phyloP scores from a whole-genome alignment of 2,888 invertebrate species.

The Pilophorus perplexus region DNA sequence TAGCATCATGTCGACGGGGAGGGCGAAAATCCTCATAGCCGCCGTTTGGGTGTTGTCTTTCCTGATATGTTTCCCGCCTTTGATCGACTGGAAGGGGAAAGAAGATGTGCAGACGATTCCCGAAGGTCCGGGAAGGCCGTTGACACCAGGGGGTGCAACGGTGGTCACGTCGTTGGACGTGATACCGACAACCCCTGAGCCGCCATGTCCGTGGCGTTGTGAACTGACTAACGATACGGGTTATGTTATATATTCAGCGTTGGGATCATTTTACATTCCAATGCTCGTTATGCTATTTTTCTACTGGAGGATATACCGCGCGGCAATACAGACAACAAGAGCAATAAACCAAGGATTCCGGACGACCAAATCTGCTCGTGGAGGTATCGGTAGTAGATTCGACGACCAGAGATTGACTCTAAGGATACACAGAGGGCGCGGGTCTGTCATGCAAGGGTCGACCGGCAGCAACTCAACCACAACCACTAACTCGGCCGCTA shows the following conservation, averaged over 20 bases:
- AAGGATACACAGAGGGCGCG: conserved; percentile 81
- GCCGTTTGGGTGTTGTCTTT: conserved; percentile 95
- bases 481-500: conserved; percentile 46
- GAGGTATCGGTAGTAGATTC: conserved; percentile 66
- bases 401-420: conserved; percentile 88
- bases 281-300: conserved; percentile 98
- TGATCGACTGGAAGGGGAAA: conserved; percentile 86
- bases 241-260: conserved; percentile 93
- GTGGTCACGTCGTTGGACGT: conserved; percentile 22
- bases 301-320: conserved; percentile 94
- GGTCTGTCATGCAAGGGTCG: conserved; percentile 63
- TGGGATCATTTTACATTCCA: conserved; percentile 97
- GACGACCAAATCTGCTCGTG: conserved; percentile 69
- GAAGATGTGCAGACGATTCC: conserved; percentile 25
- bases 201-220: conserved; percentile 49
- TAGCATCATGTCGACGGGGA: conserved; percentile 76
- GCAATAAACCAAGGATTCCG: conserved; percentile 89
- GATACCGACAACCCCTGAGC: conserved; percentile 26
- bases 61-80: conserved; percentile 93
- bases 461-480: conserved; percentile 52
- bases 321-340: conserved; percentile 87
- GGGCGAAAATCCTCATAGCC: conserved; percentile 82
- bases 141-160: conserved; percentile 42
- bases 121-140: conserved; percentile 42
- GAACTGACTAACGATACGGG: conserved; percentile 84